These are phyloP conservation scores for Falco cherrug DNA, from an alignment of 2,797 vertebrate species.

Conservation along the genomic window DNA sequence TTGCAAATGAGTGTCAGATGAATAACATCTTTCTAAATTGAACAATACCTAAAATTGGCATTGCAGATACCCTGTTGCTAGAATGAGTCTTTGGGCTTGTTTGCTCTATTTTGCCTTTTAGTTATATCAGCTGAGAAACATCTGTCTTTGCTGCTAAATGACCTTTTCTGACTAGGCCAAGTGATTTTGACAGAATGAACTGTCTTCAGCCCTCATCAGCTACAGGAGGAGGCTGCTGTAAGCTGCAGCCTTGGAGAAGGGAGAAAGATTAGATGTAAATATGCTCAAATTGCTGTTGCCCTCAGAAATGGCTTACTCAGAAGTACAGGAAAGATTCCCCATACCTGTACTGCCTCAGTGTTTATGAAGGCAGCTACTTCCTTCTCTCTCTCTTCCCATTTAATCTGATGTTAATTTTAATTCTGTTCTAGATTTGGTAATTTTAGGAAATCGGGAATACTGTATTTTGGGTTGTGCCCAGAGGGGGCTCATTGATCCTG, in stretches of 20 bases:
- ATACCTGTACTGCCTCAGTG: neutral
- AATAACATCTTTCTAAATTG: neutral
- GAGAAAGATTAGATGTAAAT: constrained; percentile 3
- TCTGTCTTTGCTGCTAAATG: constrained; percentile 39
- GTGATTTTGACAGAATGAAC: constrained; percentile 15
- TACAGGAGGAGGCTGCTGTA: neutral
- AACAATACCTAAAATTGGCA: constrained; percentile 1
- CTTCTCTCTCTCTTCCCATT: neutral
- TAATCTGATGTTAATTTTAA: neutral
- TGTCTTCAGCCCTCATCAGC: constrained; percentile 25
- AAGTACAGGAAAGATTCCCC: neutral
- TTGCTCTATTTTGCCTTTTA: neutral
- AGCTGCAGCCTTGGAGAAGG: neutral
- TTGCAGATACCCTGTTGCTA: neutral
- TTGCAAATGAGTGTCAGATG: neutral
- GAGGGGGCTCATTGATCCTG: neutral
- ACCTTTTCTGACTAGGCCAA: constrained; percentile 24
- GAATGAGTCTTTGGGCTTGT: neutral
- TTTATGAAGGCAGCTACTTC: neutral
- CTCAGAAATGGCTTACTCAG: neutral
- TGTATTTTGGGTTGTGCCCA: neutral
- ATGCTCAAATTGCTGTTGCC: neutral
- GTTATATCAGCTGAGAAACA: constrained; percentile 36
- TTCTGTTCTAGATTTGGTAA: neutral
- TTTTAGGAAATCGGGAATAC: neutral